These are phyloP conservation scores for Chlorops oryzae DNA, from an alignment of 1,140 invertebrate genomes.

Conservation along the genomic window DNA sequence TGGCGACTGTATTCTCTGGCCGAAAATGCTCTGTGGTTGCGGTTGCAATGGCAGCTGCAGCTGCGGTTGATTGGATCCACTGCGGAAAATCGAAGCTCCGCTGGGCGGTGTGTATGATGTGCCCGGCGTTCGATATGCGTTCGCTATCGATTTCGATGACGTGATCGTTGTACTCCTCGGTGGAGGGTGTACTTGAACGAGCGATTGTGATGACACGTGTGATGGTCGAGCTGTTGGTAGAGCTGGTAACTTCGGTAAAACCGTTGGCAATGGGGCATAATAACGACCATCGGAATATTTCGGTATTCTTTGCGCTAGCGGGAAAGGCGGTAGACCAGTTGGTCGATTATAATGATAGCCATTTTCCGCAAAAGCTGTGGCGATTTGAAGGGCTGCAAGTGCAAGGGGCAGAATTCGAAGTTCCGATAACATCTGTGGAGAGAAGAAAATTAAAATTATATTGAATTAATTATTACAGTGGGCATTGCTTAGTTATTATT, in stretches of 20 bases:
- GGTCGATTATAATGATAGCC: constrained; percentile 40
- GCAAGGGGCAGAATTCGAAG: too few species aligned
- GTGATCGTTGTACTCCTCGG: too few species aligned
- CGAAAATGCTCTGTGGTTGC: constrained; percentile 14
- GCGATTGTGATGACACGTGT: constrained; percentile 1
- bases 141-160: too few species aligned
- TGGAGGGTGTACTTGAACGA: constrained; percentile 7
- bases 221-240: constrained; percentile 18
- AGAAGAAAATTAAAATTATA: constrained; percentile 6
- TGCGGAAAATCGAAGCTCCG: too few species aligned
- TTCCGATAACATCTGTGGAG: constrained; percentile 31
- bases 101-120: background rate
- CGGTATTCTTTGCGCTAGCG: background rate
- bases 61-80: background rate
- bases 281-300: constrained; percentile 24
- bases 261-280: constrained; percentile 31
- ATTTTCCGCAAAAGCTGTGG: constrained; percentile 17
- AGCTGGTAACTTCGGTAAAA: constrained; percentile 30
- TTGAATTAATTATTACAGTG: background rate
- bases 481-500: too few species aligned
- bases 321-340: constrained; percentile 16
- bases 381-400: background rate
- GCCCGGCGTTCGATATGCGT: too few species aligned
- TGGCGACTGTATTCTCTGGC: constrained; percentile 11
- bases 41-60: background rate